Conservation (phyloP, 2,888 invertebrate genomes). For the Leucoptera coffeella region DNA sequence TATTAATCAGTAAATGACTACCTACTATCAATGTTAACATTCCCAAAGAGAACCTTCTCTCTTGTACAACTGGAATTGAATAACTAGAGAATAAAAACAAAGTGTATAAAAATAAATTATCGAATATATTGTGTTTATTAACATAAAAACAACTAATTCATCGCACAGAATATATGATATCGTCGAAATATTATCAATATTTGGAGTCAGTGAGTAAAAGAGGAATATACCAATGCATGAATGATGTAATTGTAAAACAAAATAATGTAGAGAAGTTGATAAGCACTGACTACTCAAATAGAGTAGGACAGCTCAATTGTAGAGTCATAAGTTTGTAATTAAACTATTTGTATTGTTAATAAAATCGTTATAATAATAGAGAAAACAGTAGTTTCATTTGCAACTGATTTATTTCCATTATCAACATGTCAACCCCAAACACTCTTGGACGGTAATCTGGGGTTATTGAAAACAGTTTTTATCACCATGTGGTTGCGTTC, state of each 20-base stretch:
- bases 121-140: no score
- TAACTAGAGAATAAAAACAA: no score
- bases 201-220: background rate
- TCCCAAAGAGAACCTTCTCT: no score
- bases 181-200: background rate
- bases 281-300: conserved; percentile 48
- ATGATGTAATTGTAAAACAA: conserved; percentile 4
- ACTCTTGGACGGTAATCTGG: background rate
- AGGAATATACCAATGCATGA: conserved; percentile 7
- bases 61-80: no score
- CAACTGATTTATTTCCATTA: no score
- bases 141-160: no score
- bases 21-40: no score
- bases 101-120: no score
- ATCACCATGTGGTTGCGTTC: conserved; percentile 2
- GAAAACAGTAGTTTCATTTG: conserved; percentile 13
- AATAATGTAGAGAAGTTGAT: conserved; percentile 11
- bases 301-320: conserved; percentile 52
- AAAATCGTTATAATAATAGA: conserved; percentile 50
- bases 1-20: no score
- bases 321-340: conserved; percentile 47
- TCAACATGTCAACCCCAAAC: no score
- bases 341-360: conserved; percentile 53
- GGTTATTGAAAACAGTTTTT: conserved; percentile 3
- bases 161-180: background rate